Base-by-base conservation (phyloP, 1,140 invertebrate species). In the Lanistes nyassanus region DNA sequence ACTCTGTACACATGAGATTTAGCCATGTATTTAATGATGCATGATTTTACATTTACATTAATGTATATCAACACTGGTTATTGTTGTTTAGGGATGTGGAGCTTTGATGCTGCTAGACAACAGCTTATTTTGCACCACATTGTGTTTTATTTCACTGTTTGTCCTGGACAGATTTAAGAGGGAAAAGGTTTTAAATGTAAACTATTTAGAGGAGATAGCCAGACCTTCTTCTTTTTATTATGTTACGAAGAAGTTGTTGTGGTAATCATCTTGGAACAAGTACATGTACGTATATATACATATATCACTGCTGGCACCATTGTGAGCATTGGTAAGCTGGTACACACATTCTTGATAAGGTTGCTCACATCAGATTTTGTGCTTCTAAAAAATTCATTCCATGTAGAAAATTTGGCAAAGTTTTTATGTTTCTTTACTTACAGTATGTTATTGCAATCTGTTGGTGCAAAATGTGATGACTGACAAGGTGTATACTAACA, bases 1-100 rank as follows among this genome's bases (percentile, higher is more conserved):
- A 26, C n/a, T 60, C n/a, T 60, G 6, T 60, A 60, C 9, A 60
- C 9, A 3, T 60, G 3, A 60, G n/a, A 60, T 60, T 34, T 60
- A 34, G 11, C 23, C 58, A 60, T 60, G n/a, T n/a, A 29, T 60
- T 60, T 60, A 60, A 26, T n/a, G n/a, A n/a, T 60, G n/a, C 58
- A 29, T 60, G 6, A 23, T 60, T 60, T 5, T 21, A 60, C 31
- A 60, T 31, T 42, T n/a, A n/a, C n/a, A n/a, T n/a, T n/a, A n/a
- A n/a, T n/a, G n/a, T n/a, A n/a, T n/a, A n/a, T n/a, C n/a, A n/a
- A n/a, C n/a, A n/a, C n/a, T n/a, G n/a, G n/a, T n/a, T n/a, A n/a
- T n/a, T n/a, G n/a, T n/a, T n/a, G n/a, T n/a, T n/a, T n/a, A n/a
- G n/a, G n/a, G n/a, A n/a, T n/a, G n/a, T n/a, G n/a, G n/a, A n/a